These are phyloP conservation scores for Chrosomus eos DNA, from an alignment of 2,797 vertebrate genomes.

Conservation along the genomic window DNA sequence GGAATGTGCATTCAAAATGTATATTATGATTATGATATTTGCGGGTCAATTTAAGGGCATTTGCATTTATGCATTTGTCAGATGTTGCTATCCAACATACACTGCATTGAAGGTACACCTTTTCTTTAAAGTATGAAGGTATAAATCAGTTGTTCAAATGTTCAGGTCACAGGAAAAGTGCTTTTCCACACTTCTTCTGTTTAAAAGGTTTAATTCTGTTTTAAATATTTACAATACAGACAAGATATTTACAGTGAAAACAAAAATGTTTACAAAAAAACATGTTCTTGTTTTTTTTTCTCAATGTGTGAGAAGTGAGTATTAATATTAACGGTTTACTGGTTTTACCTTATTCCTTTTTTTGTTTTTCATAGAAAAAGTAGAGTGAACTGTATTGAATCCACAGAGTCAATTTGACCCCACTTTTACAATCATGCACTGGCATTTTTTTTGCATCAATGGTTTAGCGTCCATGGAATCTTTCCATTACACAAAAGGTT, in stretches of 20 bases:
- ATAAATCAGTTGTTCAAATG: neutral
- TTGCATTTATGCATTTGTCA: neutral
- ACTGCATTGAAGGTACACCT: neutral
- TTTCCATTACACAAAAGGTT: neutral
- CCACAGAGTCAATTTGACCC: neutral
- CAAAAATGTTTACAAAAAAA: neutral
- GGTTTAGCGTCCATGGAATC: neutral
- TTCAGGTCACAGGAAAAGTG: neutral
- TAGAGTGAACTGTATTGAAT: too few species aligned
- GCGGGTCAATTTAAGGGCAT: neutral
- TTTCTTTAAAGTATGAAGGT: neutral
- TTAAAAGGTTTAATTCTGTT: neutral
- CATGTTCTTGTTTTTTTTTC: neutral
- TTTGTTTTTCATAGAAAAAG: neutral
- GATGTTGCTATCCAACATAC: neutral
- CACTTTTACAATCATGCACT: neutral
- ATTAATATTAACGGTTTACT: neutral
- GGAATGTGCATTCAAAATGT: neutral
- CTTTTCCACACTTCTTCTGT: neutral
- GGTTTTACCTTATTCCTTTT: neutral
- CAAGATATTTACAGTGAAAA: neutral
- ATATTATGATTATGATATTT: neutral
- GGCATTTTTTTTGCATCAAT: neutral
- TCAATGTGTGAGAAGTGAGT: neutral
- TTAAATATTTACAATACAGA: neutral